Evolutionary conservation across 2,888 invertebrate species (phyloP), one percentile per base, ranked within the genome.

Genomic region (Melipona bicolor): DNA sequence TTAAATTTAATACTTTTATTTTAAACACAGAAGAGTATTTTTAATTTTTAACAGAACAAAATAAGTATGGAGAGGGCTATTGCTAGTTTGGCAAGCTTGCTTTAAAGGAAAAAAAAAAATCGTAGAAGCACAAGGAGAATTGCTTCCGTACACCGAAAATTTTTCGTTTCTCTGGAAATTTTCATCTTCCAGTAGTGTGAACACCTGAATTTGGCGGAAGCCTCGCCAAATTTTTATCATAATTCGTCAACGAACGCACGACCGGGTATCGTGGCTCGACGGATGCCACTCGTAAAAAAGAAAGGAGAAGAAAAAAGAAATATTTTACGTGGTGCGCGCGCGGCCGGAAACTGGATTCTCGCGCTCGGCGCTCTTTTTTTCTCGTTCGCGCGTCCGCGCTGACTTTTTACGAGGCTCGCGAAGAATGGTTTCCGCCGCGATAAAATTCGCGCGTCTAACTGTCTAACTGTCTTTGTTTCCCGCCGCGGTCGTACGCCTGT

Each of bases 361-460:
- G 67, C 74, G 49, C 54, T 61, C 59, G 36, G 36, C 36, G 36
- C 9, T 67, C 62, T 43, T 43, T 43, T 43, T 13, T 71, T 62
- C 61, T 72, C 17, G 50, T 50, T 71, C 74, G 56, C n/a, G 70
- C 67, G 56, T 81, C 67, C 85, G 67, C 73, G 76, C 70, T 27
- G 52, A 71, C 76, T 84, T 84, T 86, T 86, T 77, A 81, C 79
- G 77, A 77, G 76, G 32, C 75, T 56, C 81, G 68, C 84, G 70
- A 86, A 79, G 79, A 75, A 81, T 85, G 80, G 84, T 61, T 84
- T 85, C 80, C 80, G 85, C 64, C 71, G 43, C 71, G 87, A 81
- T 85, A 81, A 87, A 79, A 87, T 85, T 85, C 85, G 27, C 75
- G 69, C 75, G 68, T 84, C 81, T 67, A 81, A 68, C 64, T 81